phyloP scores from a whole-genome alignment of 2,113 vertebrate genomes.

The Oxygymnocypris stewartii region DNA sequence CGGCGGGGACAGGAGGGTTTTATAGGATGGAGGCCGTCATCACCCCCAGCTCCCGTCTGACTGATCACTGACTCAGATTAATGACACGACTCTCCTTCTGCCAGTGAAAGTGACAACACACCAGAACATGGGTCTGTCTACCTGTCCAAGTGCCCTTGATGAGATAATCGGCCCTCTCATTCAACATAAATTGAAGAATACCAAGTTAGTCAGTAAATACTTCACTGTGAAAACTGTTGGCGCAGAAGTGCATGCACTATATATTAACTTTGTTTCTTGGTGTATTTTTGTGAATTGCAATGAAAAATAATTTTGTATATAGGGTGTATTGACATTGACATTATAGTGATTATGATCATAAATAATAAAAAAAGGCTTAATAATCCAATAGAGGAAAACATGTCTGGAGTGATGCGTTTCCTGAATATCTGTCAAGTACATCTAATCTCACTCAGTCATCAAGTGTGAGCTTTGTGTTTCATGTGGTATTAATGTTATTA shows the following conservation, averaged over 20 bases:
- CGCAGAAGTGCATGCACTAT: not conserved
- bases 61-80: slow-evolving; percentile 70
- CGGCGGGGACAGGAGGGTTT: slow-evolving; percentile 19
- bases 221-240: not conserved
- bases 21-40: slow-evolving; percentile 57
- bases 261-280: not conserved
- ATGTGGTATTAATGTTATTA: not conserved
- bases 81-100: slow-evolving; percentile 65
- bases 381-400: not conserved
- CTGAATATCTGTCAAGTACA: not conserved
- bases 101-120: slow-evolving; percentile 76
- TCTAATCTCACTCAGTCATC: not conserved
- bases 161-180: slow-evolving; percentile 60
- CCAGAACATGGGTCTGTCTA: slow-evolving; percentile 54
- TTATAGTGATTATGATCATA: not conserved
- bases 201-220: slow-evolving; percentile 49
- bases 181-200: slow-evolving; percentile 59
- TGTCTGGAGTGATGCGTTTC: not conserved
- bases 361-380: not conserved
- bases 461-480: not conserved
- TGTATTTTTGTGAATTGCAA: not conserved
- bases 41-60: slow-evolving; percentile 53
- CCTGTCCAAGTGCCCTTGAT: slow-evolving; percentile 58
- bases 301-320: not conserved
- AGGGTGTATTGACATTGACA: not conserved